phyloP scores from a whole-genome alignment of 2,797 vertebrate genomes.

The Pteronotus mesoamericanus region DNA sequence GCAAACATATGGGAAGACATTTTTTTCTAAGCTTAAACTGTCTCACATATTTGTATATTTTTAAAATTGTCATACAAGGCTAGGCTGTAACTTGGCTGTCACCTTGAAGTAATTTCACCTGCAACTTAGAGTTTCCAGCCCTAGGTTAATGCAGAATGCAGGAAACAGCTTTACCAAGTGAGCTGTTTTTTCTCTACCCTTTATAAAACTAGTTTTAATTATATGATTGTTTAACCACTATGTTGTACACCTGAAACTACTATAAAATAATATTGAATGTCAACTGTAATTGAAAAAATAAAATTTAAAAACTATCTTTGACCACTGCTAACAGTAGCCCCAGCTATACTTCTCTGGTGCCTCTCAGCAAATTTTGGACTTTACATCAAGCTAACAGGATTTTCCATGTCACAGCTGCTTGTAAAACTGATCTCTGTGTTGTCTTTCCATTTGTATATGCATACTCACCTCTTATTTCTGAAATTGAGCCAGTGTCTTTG shows the following conservation, averaged over 20 bases:
- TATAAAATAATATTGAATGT: background rate
- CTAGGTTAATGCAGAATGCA: conserved; percentile 2
- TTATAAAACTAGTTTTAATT: background rate
- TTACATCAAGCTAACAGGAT: background rate
- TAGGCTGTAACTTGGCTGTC: conserved; percentile 44
- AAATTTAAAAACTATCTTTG: background rate
- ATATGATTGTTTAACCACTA: background rate
- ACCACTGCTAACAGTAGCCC: background rate
- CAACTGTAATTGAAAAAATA: background rate
- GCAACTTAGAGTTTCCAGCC: background rate
- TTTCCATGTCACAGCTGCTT: background rate
- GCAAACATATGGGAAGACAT: conserved; percentile 40
- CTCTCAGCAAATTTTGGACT: conserved; percentile 1
- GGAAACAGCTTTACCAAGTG: background rate
- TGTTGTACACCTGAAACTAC: background rate
- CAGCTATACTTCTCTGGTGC: background rate
- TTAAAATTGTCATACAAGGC: conserved; percentile 37
- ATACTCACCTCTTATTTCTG: background rate
- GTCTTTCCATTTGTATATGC: background rate
- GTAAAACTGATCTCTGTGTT: background rate
- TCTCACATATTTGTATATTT: conserved; percentile 48
- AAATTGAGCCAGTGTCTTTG: background rate
- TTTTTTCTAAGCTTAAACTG: background rate
- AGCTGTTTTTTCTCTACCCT: background rate
- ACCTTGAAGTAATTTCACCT: conserved; percentile 45